Base-by-base conservation (phyloP, 1,140 invertebrate genomes). In the Idris sp. region DNA sequence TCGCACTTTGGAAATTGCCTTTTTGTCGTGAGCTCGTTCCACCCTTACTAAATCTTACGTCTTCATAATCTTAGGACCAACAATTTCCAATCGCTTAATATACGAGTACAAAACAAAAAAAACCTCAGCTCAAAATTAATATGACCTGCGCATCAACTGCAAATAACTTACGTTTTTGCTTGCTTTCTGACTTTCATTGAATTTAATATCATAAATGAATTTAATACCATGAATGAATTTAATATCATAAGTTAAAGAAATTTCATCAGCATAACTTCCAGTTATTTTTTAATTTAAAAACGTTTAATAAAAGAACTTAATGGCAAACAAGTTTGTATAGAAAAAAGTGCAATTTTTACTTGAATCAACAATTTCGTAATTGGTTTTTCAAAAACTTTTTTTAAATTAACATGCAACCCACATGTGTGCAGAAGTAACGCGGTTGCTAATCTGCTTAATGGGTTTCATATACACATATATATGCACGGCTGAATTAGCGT, bases 381-480 rank as follows among this genome's bases (percentile, higher is more conserved):
- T n/a, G n/a, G n/a, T n/a, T n/a, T n/a, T n/a, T n/a, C n/a, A n/a
- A n/a, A n/a, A n/a, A 1, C 9, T 49, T 49, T 22, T 26, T 53
- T 4, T 44, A 7, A 14, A 14, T 46, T 49, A 16, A 28, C 16
- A 33, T 41, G 56, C 36, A 14, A 22, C 61, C 13, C 72, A 74
- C 49, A 41, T 41, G 35, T 40, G 35, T 38, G 43, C 51, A 56
- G 26, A 77, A 74, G 79, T 80, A 83, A 81, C 74, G 77, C 59
- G 71, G 68, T 44, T 76, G 74, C 78, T 81, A 81, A 83, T 81
- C 76, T 77, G 75, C 73, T 77, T 83, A 83, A 84, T 83, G 80
- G 74, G 74, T 80, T 78, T 82, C 79, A 80, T 79, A n/a, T n/a
- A n/a, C n/a, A n/a, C n/a, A n/a, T n/a, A n/a, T n/a, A n/a, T n/a